These are phyloP conservation scores for Cirrhinus mrigala DNA, from an alignment of 2,797 vertebrate genomes.

Conservation along the genomic window DNA sequence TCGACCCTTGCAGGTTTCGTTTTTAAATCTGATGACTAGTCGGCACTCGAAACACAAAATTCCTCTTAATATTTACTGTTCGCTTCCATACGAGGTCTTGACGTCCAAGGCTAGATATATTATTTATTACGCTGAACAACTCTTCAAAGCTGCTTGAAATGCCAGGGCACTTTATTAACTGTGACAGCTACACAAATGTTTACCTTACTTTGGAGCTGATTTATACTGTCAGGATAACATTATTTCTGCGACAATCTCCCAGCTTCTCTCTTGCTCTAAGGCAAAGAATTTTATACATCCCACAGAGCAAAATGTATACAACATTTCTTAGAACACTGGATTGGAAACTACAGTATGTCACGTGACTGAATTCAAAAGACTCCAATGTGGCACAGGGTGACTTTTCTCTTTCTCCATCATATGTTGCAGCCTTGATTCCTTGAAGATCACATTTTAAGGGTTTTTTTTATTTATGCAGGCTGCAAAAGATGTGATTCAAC, in stretches of 20 bases:
- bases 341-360: background rate
- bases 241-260: slow-evolving; percentile 52
- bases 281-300: slow-evolving; percentile 21
- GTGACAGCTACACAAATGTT: slow-evolving; percentile 66
- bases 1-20: slow-evolving; percentile 42
- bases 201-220: slow-evolving; percentile 61
- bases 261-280: slow-evolving; percentile 23
- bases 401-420: background rate
- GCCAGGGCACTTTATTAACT: slow-evolving; percentile 63
- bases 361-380: background rate
- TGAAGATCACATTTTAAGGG: background rate
- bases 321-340: background rate
- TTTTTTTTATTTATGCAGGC: background rate
- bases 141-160: slow-evolving; percentile 63
- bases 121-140: slow-evolving; percentile 58
- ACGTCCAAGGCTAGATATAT: slow-evolving; percentile 63
- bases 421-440: background rate
- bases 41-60: slow-evolving; percentile 54
- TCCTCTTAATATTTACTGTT: slow-evolving; percentile 64
- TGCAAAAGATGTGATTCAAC: slow-evolving; percentile 2
- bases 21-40: slow-evolving; percentile 60
- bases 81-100: slow-evolving; percentile 57
- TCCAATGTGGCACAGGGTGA: background rate
- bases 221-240: slow-evolving; percentile 59
- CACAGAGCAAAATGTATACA: slow-evolving; percentile 4